These are phyloP conservation scores for Etheostoma cragini DNA, from an alignment of 2,113 vertebrate genomes.

Conservation along the genomic window DNA sequence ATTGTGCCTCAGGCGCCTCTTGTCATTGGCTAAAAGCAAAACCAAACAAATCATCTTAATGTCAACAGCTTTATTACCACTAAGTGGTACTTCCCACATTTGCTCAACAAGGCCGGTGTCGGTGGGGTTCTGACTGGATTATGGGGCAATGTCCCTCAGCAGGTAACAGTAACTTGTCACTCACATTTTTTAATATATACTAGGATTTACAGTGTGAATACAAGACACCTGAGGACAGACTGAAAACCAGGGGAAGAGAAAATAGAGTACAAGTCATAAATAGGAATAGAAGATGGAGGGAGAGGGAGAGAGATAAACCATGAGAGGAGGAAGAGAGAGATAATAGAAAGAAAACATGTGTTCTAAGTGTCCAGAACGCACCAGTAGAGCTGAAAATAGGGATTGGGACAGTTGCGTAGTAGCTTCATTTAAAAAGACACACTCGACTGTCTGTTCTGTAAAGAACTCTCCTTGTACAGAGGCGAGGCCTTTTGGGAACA, in stretches of 20 bases:
- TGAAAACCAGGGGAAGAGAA: background rate
- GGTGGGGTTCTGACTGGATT: constrained; percentile 33
- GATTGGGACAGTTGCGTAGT: constrained; percentile 62
- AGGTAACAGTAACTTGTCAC: constrained; percentile 20
- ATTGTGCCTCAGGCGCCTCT: constrained; percentile 24
- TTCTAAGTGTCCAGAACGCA: constrained; percentile 66
- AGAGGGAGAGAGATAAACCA: constrained; percentile 22
- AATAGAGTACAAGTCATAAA: background rate
- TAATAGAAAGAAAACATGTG: constrained; percentile 72
- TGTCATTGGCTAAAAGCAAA: constrained; percentile 62
- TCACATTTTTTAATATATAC: constrained; percentile 33
- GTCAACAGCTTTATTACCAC: constrained; percentile 55
- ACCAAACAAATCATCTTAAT: constrained; percentile 66
- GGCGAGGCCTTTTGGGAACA: constrained; percentile 65
- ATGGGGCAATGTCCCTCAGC: constrained; percentile 34
- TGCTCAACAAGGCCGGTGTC: constrained; percentile 9
- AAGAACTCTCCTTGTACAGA: constrained; percentile 68
- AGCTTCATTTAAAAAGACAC: constrained; percentile 75
- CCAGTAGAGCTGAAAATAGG: constrained; percentile 79
- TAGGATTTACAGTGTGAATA: background rate
- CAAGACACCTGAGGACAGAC: background rate
- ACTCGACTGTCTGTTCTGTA: constrained; percentile 73
- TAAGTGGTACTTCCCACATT: constrained; percentile 47
- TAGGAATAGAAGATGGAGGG: constrained; percentile 18
- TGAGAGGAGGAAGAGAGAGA: constrained; percentile 8